Evolutionary conservation across 2,113 vertebrate genomes (phyloP), one percentile per base, ranked within the genome.

Genomic region (Pomatorhinus ruficollis): DNA sequence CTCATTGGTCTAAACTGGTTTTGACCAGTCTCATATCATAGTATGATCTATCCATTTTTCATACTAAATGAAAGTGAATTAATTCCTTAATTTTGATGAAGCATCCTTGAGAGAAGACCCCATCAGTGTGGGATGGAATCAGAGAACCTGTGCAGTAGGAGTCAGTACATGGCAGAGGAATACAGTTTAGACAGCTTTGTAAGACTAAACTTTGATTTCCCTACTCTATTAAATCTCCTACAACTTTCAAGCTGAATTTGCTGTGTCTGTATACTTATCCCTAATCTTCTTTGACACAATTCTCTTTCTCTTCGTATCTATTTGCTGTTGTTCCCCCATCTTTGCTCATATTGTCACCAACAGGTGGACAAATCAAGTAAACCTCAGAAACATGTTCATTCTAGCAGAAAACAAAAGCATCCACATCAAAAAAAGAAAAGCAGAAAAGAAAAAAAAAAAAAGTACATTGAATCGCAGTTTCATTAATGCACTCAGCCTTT

Each of bases 321-420:
- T 31, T 83, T 39, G 40, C 12, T 63, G 30, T 63, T 96, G 70
- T 68, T 93, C 24, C 12, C 54, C 16, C 39, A 68, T 89, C 54
- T 52, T 89, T 56, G 33, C 21, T 94, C 23, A 57, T 74, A 25
- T 54, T 87, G 35, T 87, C 77, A 71, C 64, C 77, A 96, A 89
- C 84, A 91, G 77, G 92, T 96, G 78, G 69, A 87, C 69, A 82
- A 87, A 91, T 64, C 65, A 81, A 93, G 52, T 87, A 93, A 94
- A 89, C 47, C 65, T 94, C 60, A 44, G 77, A 89, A 96, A 87
- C 61, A 30, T n/a, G 84, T 82, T 94, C 90, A 64, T 11, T 87
- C 56, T 68, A 94, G 93, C 90, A 93, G 90, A 89, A 95, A 93
- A 81, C 35, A 84, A 94, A 89, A 93, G 35, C 68, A 89, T 47